These are phyloP conservation scores for Origma solitaria DNA, from an alignment of 2,113 vertebrate species.

Conservation along the genomic window DNA sequence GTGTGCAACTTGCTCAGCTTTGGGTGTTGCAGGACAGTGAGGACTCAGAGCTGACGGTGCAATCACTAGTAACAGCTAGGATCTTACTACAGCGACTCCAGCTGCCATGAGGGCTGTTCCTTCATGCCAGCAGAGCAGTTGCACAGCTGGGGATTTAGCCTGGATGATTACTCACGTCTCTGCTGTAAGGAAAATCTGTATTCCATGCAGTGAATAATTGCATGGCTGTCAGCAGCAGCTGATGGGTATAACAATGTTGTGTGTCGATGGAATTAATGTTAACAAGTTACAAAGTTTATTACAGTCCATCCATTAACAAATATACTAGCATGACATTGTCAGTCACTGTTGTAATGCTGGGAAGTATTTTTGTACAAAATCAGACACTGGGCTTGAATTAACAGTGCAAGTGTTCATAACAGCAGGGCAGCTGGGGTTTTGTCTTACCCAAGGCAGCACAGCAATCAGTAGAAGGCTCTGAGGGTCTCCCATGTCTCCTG, in stretches of 20 bases:
- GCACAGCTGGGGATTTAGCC: neutral
- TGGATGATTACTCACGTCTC: neutral
- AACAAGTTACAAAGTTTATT: neutral
- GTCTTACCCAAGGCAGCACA: neutral
- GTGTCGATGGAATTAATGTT: neutral
- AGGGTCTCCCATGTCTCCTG: neutral
- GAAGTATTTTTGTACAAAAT: neutral
- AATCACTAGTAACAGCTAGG: neutral
- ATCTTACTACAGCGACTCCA: neutral
- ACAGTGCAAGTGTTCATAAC: neutral
- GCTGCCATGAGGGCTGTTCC: neutral
- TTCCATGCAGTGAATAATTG: neutral
- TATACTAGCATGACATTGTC: neutral
- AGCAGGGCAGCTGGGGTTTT: conserved; percentile 1
- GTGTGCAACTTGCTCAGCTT: neutral
- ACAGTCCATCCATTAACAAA: neutral
- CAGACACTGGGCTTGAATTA: neutral
- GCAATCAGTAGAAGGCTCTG: neutral
- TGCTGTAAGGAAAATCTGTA: neutral
- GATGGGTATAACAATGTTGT: neutral
- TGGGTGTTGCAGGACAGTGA: neutral
- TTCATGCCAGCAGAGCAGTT: neutral
- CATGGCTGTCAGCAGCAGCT: neutral
- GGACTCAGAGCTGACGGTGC: neutral
- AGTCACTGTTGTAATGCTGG: neutral